Base-by-base conservation (phyloP, 2,113 vertebrate species). In the Saccopteryx leptura region DNA sequence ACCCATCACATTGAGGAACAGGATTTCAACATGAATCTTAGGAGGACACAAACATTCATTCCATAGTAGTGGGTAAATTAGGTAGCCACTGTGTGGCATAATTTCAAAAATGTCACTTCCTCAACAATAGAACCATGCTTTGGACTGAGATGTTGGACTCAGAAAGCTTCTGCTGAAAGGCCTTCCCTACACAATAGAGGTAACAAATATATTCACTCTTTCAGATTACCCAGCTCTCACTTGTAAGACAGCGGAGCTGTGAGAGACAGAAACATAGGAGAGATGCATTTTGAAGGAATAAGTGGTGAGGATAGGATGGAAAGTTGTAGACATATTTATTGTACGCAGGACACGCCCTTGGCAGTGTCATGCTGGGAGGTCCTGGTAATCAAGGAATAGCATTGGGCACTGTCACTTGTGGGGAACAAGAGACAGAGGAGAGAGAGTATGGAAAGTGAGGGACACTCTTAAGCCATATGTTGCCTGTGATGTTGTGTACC, bases 381-480 rank as follows among this genome's bases (percentile, higher is more conserved):
- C 13, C 21, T 66, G 31, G 63, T 66, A 17, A 56, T 58, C 0
- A 0, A 79, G 33, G 21, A 86, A 69, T 0, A 75, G 19, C 61
- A 3, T 11, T 5, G 3, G 48, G 31, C 39, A 8, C 26, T 1
- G 7, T 83, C 19, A 23, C 61, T 48, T 21, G 28, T 50, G 7
- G 33, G 75, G 75, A 75, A 69, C 23, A 72, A 92, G 94, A 54
- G 58, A 65, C 28, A 21, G n/a, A 90, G 56, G 14, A 50, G 28
- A 80, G n/a, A 50, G 48, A 2, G 12, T 5, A 5, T 9, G 9
- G 78, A 50, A 48, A 72, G 50, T 17, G n/a, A 56, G 65, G 52
- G 31, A 1, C 31, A 17, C 1, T 1, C 4, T 4, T 1, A 56
- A 60, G 69, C 14, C 14, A 13, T 9, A 4, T 4, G 2, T 10